Percentiles rank a stretch among this genome's conserved stretches.
Conservation (phyloP, 2,797 vertebrate genomes). For the Limosa lapponica region DNA sequence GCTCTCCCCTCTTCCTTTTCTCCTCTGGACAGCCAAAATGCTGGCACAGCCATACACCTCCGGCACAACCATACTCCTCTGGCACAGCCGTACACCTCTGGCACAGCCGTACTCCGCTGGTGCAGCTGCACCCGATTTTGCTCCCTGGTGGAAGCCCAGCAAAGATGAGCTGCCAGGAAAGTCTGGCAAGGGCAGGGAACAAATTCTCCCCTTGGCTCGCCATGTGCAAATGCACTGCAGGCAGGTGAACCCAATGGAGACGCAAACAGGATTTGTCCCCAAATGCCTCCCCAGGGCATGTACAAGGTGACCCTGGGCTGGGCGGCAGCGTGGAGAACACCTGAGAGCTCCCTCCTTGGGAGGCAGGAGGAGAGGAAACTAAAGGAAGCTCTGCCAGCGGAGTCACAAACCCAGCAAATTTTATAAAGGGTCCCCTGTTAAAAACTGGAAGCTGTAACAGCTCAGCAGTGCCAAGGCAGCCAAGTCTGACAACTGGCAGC, state of each 20-base stretch:
- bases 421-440: background rate
- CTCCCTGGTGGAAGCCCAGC: background rate
- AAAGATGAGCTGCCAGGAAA: background rate
- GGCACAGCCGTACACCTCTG: fast-evolving
- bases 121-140: background rate
- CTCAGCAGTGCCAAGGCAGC: background rate
- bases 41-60: background rate
- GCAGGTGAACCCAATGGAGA: background rate
- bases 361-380: background rate
- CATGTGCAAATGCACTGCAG: background rate
- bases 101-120: fast-evolving
- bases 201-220: background rate
- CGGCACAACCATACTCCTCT: background rate
- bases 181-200: background rate
- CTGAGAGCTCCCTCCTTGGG: background rate
- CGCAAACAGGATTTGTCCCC: background rate
- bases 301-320: background rate
- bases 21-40: background rate
- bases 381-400: background rate
- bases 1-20: background rate
- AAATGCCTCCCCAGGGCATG: fast-evolving
- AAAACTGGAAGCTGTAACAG: background rate
- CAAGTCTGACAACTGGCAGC: background rate
- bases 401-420: background rate
- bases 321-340: background rate